Base-by-base conservation (phyloP, 2,113 vertebrate species). In the Alexandromys fortis region DNA sequence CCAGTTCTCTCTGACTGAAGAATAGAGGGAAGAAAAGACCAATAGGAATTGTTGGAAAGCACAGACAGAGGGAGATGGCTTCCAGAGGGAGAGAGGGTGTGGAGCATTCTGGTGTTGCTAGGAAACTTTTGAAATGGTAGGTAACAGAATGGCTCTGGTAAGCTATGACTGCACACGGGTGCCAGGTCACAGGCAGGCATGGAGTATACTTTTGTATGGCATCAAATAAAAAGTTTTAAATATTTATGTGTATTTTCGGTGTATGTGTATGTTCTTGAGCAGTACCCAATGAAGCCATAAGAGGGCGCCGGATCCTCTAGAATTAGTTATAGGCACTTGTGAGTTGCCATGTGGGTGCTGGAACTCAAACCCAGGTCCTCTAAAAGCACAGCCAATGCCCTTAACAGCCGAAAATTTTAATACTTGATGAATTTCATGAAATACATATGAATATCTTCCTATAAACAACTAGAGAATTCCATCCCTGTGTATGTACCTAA, bases 401-500 rank as follows among this genome's bases (percentile, higher is more conserved):
- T 35, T 33, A n/a, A 49, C 17, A 47, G 12, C 11, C 26, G 1
- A 70, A 79, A 61, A 22, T 92, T 95, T 77, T 91, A 30, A 42
- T 35, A 38, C 90, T 90, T 70, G 22, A 68, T n/a, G 49, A 68
- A 33, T 42, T 79, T 45, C 33, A 47, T 79, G 63, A 96, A 79
- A 93, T 28, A 83, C 8, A 94, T 7, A 92, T 78, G 92, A 92
- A 42, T 77, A 90, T 26, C 30, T 55, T 89, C 70, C 52, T 26
- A 17, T 21, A 55, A 68, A 90, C 22, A 76, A 87, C 33, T 52
- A 86, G 73, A 89, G n/a, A 87, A 65, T 78, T 63, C 42, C 49
- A 45, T 65, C 12, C 68, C 49, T 67, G n/a, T 5, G 26, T 38
- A 14, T 73, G 42, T 33, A 65, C 8, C n/a, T 73, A 94, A 67